Evolutionary conservation across 2,888 invertebrate species (phyloP).

Genomic region (Neoaliturus tenellus): DNA sequence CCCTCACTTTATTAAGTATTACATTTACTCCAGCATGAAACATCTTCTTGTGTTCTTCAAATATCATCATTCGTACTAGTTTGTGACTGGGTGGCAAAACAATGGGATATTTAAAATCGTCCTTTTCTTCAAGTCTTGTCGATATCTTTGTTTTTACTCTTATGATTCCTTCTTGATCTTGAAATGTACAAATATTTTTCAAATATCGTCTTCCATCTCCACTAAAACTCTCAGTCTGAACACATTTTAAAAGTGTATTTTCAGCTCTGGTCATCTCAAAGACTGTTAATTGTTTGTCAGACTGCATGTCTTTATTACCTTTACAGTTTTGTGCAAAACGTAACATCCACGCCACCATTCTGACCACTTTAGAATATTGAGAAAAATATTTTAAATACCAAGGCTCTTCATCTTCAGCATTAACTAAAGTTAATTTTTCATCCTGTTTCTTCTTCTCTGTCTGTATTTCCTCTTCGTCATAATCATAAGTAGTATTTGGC

Average conservation of each 20-base stretch:
- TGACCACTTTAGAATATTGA: neutral
- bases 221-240: neutral
- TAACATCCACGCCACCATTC: conserved; percentile 2
- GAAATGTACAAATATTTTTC: neutral
- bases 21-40: conserved; percentile 14
- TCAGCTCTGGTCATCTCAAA: neutral
- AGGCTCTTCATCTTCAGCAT: neutral
- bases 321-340: neutral
- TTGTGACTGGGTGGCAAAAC: neutral
- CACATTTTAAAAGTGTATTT: neutral
- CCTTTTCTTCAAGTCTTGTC: neutral
- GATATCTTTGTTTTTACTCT: conserved; percentile 10
- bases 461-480: neutral
- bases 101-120: neutral
- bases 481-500: neutral
- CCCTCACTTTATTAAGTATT: conserved; percentile 10
- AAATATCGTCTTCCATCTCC: neutral
- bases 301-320: neutral
- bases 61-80: neutral
- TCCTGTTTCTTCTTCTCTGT: conserved; percentile 6
- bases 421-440: neutral
- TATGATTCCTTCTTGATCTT: neutral
- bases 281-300: neutral
- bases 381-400: conserved; percentile 14
- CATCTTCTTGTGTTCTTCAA: neutral